A percentile compares a stretch with the other conserved stretches of the same genome.
Conservation (phyloP, 2,888 invertebrate genomes). For the Drosophila greeni region DNA sequence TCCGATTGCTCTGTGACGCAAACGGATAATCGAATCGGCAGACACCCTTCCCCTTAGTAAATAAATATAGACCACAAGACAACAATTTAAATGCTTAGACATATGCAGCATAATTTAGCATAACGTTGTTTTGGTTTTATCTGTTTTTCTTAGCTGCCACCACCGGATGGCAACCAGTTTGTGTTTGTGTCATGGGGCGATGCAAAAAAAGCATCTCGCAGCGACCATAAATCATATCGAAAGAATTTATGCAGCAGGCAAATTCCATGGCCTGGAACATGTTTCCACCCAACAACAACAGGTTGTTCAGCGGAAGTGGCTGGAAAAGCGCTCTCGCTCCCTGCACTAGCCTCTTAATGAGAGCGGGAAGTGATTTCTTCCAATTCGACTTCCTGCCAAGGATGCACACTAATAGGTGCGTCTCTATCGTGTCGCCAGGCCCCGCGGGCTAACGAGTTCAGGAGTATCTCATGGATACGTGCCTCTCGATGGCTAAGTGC, state of each 20-base stretch:
- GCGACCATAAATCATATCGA: conserved; percentile 63
- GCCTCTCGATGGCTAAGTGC: conserved; percentile 9
- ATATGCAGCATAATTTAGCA: conserved; percentile 51
- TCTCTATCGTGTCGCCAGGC: conserved; percentile 31
- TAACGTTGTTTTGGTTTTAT: conserved; percentile 31
- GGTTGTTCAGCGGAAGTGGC: conserved; percentile 60
- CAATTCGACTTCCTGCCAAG: conserved; percentile 65
- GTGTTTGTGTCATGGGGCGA: conserved; percentile 54
- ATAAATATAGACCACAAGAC: conserved; percentile 23
- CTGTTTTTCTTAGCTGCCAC: conserved; percentile 11
- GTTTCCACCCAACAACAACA: conserved; percentile 41
- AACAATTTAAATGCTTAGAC: conserved; percentile 56
- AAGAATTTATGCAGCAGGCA: conserved; percentile 71
- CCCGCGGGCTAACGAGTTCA: conserved; percentile 16
- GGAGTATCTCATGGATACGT: conserved; percentile 8
- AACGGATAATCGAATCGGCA: conserved; percentile 26
- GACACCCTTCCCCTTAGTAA: background rate
- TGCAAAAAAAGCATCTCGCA: conserved; percentile 35
- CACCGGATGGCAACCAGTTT: conserved; percentile 69
- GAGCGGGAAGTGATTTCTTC: conserved; percentile 61
- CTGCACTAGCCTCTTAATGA: conserved; percentile 50
- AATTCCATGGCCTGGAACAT: conserved; percentile 62
- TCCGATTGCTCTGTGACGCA: conserved; percentile 30
- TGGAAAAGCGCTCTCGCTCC: conserved; percentile 39
- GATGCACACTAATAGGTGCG: conserved; percentile 59